Base-by-base conservation (phyloP, 2,888 invertebrate species). In the Tryphoninae sp. region DNA sequence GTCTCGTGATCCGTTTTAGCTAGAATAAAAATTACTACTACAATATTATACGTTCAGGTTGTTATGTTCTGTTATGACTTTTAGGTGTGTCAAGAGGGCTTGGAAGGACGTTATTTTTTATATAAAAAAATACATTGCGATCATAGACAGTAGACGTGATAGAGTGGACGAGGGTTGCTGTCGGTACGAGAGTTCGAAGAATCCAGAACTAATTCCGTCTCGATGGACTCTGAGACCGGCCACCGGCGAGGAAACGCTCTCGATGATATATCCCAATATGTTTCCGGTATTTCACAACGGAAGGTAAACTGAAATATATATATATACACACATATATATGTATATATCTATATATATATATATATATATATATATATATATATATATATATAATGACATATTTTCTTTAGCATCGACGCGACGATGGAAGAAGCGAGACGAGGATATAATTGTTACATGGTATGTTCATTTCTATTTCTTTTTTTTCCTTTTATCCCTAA, bases 51-150 rank as follows among this genome's bases (percentile, higher is more conserved):
- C 76, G 61, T 23, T 68, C 33, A 61, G 67, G 67, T 53, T 67
- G 73, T 75, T 13, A 42, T 51, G 53, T 71, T 62, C 22, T 71
- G 9, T 65, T 65, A 6, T 74, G 40, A 55, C 53, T 40, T 65
- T 74, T 42, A 53, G 22, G 62, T 61, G 75, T 51, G 51, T 68
- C 51, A 33, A 33, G 33, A 33, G 68, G 53, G 53, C 51, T 4
- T 51, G 53, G 51, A 33, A 73, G 49, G 62, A 42, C 58, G 55
- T 51, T 45, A 74, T 49, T 69, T 64, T 58, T 55, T 65, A 45
- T 71, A 75, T 83, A 78, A 81, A 83, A 83, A 83, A 83, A 83
- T 77, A 78, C 75, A 78, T 80, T 64, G 80, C 80, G 74, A 42
- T 76, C 64, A 58, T 59, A 80, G 45, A 45, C 45, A 13, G 59